These are phyloP conservation scores for Acrobasis consociella DNA, from an alignment of 2,888 invertebrate species.

Conservation along the genomic window DNA sequence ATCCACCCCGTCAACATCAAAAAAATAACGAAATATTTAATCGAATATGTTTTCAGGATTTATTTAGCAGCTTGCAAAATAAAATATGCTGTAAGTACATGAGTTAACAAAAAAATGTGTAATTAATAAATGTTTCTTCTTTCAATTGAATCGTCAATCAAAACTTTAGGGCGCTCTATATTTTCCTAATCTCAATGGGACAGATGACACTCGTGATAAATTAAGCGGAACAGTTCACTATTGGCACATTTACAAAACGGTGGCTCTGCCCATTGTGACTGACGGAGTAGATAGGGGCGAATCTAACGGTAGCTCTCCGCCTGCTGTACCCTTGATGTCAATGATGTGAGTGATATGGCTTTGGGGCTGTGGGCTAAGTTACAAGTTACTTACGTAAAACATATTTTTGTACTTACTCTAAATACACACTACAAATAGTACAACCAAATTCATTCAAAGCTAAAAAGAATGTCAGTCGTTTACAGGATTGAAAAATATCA, in stretches of 20 bases:
- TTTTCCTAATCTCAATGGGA: neutral
- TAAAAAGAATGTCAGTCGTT: no score
- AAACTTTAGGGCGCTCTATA: neutral
- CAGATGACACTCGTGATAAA: constrained; percentile 7
- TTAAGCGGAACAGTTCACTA: constrained; percentile 9
- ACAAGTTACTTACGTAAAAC: neutral
- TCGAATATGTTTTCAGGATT: no score
- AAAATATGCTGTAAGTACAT: neutral
- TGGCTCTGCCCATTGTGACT: constrained; percentile 10
- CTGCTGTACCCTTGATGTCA: neutral
- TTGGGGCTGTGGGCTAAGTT: neutral
- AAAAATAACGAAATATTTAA: no score
- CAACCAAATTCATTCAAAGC: no score
- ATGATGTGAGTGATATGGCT: neutral
- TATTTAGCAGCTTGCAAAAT: no score
- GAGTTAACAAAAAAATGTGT: neutral
- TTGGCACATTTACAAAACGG: constrained; percentile 5
- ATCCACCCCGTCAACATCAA: no score
- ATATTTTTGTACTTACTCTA: neutral
- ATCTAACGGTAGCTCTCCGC: constrained; percentile 7
- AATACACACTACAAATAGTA: no score
- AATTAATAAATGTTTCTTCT: neutral
- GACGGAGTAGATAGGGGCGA: constrained; percentile 1
- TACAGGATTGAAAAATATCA: no score
- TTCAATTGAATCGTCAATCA: constrained; percentile 1